Evolutionary conservation across 2,113 vertebrate genomes (phyloP), one percentile per base, ranked within the genome.

Genomic region (Ceyx melanurus): DNA sequence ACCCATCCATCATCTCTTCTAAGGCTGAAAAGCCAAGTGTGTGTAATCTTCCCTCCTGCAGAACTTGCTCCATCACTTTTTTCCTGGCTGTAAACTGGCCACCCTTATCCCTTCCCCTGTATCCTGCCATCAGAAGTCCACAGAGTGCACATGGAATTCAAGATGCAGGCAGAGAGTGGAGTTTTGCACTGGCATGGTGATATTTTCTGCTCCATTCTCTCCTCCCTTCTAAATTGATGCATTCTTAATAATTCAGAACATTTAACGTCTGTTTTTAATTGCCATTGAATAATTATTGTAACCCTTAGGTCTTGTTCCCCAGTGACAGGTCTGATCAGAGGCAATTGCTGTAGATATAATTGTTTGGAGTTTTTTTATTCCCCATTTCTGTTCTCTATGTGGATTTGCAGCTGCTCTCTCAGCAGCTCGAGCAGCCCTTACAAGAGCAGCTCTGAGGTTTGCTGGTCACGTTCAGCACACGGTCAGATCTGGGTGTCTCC

Each of bases 61-160:
- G 65, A 60, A 72, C 16, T 31, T 42, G 20, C 11, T 76, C 33
- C 11, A 4, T 50, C 11, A 21, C 23, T 87, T 89, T 56, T 26
- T 87, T 65, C 25, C 4, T 65, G 43, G 19, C 64, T 86, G 26
- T 22, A 64, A 79, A 60, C 8, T 1, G 0, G 10, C 14, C 74
- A 45, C 19, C 31, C 18, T 54, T 48, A 20, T 46, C 19, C 21
- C 25, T 67, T 87, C 6, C 29, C 37, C 21, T 16, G 4, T 50
- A 31, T 48, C 56, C 45, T 64, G 35, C 42, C 28, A 6, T 35
- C 19, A 9, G 57, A 84, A 64, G 18, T 9, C 13, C 31, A 46
- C 0, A 0, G 40, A 71, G 13, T n/a, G 6, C 57, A 25, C 25
- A 4, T 56, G 54, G 53, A 64, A 75, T n/a, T 68, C 35, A 46